phyloP scores from a whole-genome alignment of 2,888 invertebrate genomes.

The Mesochorus sp. region DNA sequence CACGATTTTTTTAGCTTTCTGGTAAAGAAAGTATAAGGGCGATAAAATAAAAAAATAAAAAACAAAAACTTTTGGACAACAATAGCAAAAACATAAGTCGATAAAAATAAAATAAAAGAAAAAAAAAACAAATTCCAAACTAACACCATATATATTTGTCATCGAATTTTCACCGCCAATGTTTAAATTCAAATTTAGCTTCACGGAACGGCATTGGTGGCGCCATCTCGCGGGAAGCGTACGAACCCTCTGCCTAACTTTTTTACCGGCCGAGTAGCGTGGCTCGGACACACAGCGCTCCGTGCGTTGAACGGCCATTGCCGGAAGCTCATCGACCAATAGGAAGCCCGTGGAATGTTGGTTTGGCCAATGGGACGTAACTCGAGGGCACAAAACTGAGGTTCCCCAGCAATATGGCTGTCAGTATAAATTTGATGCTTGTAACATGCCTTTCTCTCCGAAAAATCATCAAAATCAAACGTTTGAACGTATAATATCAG shows the following conservation, averaged over 20 bases:
- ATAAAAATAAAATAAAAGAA: too few relatives aligned
- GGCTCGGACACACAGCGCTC: background rate
- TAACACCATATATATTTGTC: too few relatives aligned
- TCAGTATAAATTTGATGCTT: conserved; percentile 98
- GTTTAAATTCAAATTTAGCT: too few relatives aligned
- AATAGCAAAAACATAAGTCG: too few relatives aligned
- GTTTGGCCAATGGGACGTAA: conserved; percentile 86
- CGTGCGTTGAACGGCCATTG: conserved; percentile 1
- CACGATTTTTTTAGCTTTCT: too few relatives aligned
- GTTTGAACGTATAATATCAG: conserved; percentile 84
- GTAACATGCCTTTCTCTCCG: conserved; percentile 93
- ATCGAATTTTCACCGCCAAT: too few relatives aligned
- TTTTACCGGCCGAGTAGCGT: background rate
- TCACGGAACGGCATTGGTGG: too few relatives aligned
- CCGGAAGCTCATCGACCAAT: conserved; percentile 7
- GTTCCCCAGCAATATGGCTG: conserved; percentile 95
- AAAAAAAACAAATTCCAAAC: too few relatives aligned
- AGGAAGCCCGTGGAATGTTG: conserved; percentile 1
- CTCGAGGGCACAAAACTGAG: conserved; percentile 91
- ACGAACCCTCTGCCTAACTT: background rate
- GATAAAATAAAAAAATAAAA: too few relatives aligned
- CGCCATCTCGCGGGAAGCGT: background rate
- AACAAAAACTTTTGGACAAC: too few relatives aligned
- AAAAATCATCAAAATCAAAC: conserved; percentile 86
- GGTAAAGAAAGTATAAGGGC: too few relatives aligned